phyloP scores from a whole-genome alignment of 2,113 vertebrate genomes.

The Corythornis vintsioides region DNA sequence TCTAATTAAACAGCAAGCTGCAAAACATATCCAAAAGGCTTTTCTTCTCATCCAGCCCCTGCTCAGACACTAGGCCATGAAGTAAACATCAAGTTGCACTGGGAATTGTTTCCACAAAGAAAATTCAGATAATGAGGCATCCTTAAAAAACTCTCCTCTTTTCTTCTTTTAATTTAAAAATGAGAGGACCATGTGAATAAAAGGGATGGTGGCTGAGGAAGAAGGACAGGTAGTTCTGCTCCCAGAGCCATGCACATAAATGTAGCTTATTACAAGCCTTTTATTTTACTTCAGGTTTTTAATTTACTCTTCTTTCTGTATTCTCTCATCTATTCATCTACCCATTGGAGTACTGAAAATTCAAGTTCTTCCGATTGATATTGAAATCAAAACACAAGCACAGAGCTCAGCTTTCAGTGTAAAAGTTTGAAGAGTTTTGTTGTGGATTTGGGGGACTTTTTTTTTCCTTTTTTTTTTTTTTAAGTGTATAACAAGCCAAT shows the following conservation, averaged over 20 bases:
- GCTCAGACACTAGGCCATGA: neutral
- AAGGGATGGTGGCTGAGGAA: neutral
- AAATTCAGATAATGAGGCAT: slow-evolving; percentile 15
- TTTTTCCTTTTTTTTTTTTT: neutral
- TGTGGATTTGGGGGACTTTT: neutral
- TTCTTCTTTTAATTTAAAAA: neutral
- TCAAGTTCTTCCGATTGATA: slow-evolving; percentile 12
- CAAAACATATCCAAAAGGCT: neutral
- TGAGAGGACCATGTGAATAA: neutral
- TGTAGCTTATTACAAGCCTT: neutral
- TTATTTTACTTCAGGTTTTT: neutral
- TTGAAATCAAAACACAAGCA: slow-evolving; percentile 10
- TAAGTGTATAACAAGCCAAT: neutral
- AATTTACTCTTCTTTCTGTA: slow-evolving; percentile 25
- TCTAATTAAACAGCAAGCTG: slow-evolving; percentile 13
- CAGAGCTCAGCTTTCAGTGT: neutral
- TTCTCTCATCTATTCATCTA: slow-evolving; percentile 34
- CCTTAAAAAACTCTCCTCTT: neutral
- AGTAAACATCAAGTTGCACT: neutral
- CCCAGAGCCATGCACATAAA: neutral
- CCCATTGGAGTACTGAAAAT: neutral
- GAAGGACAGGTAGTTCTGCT: slow-evolving; percentile 37
- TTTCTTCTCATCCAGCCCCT: neutral
- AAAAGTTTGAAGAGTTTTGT: slow-evolving; percentile 13
- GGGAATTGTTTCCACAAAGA: neutral